A percentile compares a stretch with the other conserved stretches of the same genome.
Evolutionary conservation across 92 coral and sea anemone genomes (phyloP).

Genomic region (Phenganax subtilis): DNA sequence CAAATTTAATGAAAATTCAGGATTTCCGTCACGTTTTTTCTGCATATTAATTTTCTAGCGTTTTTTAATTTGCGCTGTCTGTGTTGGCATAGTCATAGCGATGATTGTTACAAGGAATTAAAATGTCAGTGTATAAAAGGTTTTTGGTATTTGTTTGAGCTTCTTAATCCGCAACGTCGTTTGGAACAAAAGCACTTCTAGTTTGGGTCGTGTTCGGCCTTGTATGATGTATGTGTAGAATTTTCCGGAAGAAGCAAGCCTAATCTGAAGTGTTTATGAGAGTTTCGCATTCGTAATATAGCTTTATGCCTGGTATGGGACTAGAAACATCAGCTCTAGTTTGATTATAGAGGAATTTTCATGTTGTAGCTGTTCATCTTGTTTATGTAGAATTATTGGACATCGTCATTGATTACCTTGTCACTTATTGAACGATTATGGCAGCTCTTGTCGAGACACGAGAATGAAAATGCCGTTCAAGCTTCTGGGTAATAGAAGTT

Average conservation of each 20-base stretch:
- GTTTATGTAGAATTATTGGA: too few species aligned
- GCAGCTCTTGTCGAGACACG: neutral
- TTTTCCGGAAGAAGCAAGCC: slow-evolving; percentile 4
- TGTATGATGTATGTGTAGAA: neutral
- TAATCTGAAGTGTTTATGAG: too few species aligned
- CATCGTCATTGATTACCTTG: neutral
- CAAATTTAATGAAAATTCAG: too few species aligned
- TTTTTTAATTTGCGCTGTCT: neutral
- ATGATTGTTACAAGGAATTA: slow-evolving; percentile 2
- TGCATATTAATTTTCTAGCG: neutral
- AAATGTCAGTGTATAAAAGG: neutral
- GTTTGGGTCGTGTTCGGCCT: neutral
- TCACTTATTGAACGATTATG: neutral
- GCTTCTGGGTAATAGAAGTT: slow-evolving; percentile 17
- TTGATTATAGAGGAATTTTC: too few species aligned
- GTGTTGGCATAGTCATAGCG: neutral
- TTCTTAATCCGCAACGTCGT: slow-evolving; percentile 1
- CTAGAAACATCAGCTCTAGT: too few species aligned
- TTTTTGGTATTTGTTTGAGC: slow-evolving; percentile 1
- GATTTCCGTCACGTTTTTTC: neutral
- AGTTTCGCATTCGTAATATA: too few species aligned
- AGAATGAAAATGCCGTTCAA: slow-evolving; percentile 30
- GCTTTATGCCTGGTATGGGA: too few species aligned
- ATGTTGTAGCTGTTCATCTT: too few species aligned
- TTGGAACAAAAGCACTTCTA: neutral